Evolutionary conservation across 2,113 vertebrate genomes (phyloP).

Genomic region (Dicaeum eximium): DNA sequence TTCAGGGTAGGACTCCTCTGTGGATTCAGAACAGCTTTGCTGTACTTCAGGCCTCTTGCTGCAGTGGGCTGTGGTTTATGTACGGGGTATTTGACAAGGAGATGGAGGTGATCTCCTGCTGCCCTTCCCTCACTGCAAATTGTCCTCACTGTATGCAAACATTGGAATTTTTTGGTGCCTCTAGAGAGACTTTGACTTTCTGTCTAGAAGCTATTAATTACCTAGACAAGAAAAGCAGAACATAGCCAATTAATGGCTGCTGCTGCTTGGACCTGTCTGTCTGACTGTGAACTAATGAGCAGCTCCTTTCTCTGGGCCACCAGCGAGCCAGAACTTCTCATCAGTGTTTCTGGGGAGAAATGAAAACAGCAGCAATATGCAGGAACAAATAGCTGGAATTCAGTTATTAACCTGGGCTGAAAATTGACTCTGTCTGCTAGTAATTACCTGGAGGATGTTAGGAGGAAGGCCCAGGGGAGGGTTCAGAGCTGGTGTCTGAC

Average conservation of each 20-base stretch:
- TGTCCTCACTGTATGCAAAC: background rate
- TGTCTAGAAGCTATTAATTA: conserved; percentile 57
- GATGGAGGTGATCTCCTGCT: background rate
- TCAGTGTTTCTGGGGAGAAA: background rate
- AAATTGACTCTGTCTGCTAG: background rate
- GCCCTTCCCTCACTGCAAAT: background rate
- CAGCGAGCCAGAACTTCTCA: background rate
- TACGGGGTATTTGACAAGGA: rapidly evolving
- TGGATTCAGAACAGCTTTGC: background rate
- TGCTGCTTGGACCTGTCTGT: background rate
- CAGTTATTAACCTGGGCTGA: conserved; percentile 12
- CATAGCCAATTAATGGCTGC: conserved; percentile 13
- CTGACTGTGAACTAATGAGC: background rate
- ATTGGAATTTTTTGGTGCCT: background rate
- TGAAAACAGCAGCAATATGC: background rate
- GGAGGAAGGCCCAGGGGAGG: background rate
- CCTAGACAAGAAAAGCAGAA: conserved; percentile 18
- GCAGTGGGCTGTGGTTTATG: background rate
- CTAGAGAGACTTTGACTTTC: conserved; percentile 46
- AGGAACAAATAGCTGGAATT: conserved; percentile 3
- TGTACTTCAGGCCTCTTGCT: background rate
- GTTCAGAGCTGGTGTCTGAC: background rate
- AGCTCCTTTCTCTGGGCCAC: background rate
- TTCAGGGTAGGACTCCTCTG: background rate
- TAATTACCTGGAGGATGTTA: background rate